Evolutionary conservation across 2,797 vertebrate genomes (phyloP).

Genomic region (Phrynocephalus guinanensis): DNA sequence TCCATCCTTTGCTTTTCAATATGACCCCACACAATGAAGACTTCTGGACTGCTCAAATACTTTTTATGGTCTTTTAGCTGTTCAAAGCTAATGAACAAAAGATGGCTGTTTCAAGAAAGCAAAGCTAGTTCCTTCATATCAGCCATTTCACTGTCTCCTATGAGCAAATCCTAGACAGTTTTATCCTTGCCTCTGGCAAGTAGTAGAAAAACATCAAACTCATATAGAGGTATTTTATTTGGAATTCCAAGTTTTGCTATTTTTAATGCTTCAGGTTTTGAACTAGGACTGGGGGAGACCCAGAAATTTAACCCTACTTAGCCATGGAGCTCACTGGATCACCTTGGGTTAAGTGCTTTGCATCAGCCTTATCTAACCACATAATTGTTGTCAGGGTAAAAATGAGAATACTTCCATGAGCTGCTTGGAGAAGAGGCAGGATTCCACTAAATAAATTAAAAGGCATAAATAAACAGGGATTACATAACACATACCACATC

Average conservation of each 20-base stretch:
- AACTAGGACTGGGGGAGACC: neutral
- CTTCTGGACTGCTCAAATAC: neutral
- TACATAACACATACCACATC: too few relatives aligned
- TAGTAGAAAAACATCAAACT: constrained; percentile 37
- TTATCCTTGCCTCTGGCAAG: neutral
- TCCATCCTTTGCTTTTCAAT: neutral
- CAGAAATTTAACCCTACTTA: neutral
- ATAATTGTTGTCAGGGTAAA: neutral
- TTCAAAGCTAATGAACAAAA: neutral
- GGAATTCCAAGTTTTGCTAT: neutral
- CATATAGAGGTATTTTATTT: constrained; percentile 30
- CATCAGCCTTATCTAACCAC: neutral
- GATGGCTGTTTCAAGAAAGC: neutral
- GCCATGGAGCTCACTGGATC: neutral
- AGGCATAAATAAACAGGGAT: too few relatives aligned
- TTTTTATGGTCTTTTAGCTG: neutral
- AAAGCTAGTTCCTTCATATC: too few relatives aligned
- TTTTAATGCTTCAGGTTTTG: neutral
- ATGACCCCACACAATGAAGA: neutral
- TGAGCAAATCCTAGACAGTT: constrained; percentile 15
- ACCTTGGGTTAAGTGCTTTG: neutral
- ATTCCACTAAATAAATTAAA: neutral
- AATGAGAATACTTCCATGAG: neutral
- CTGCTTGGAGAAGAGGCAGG: neutral
- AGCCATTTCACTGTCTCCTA: neutral